Evolutionary conservation across 64 coral and sea anemone genomes (phyloP), one percentile per base, ranked within the genome.

Genomic region (Dendrophyllia cribrosa): DNA sequence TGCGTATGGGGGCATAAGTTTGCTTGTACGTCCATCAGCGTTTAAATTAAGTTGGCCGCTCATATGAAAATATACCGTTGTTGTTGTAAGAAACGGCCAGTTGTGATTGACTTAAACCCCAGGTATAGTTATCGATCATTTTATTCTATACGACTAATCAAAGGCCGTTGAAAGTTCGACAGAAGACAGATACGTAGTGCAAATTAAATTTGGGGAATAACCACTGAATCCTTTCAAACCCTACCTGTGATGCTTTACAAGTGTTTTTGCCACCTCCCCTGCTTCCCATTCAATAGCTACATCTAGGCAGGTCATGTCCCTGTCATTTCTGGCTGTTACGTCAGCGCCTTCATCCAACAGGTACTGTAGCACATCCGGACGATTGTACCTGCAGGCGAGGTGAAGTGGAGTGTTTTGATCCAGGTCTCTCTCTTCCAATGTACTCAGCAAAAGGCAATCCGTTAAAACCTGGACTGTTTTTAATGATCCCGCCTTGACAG

Each of bases 211-310:
- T 34, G 34, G 34, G 34, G 34, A 34, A 34, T 34, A 34, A 34
- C 34, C 34, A 34, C 34, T 34, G 34, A 34, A 34, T 34, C 34
- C 34, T 34, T 34, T 34, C 34, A 34, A 21, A 44, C 20, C 58
- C 15, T 45, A 96, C 94, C 94, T 92, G 9, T 82, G 53, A 64
- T 96, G 94, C 7, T 82, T 70, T 4, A 96, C 66, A 19, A 96
- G 75, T 26, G 91, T 88, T 43, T 64, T 76, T 7, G 95, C 95
- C 1, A 93, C 91, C 22, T 90, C 87, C 16, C 59, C 77, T 20
- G 58, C 69, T 55, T 89, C 95, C 91, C 86, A 93, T 12, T 96
- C 95, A 25, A 96, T 90, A 14, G 95, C 95, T 4, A 96, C 68
- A 62, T 96, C 95, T 26, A 96, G 60, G 59, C 95, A 96, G 10